A percentile compares a stretch with the other conserved stretches of the same genome.
phyloP scores from a whole-genome alignment of 2,797 vertebrate genomes.

The Clarias laeviceps region DNA sequence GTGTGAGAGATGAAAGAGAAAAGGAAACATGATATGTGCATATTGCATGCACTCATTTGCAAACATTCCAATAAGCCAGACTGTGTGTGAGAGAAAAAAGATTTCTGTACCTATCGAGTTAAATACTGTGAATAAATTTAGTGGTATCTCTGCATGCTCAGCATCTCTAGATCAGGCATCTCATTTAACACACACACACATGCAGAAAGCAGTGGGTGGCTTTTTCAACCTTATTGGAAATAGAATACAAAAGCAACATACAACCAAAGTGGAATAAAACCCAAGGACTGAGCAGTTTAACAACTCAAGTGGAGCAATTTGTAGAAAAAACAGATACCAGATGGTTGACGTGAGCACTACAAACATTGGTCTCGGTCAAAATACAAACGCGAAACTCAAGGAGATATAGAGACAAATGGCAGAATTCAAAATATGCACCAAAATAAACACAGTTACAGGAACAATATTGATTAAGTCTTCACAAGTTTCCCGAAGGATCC shows the following conservation, averaged over 20 bases:
- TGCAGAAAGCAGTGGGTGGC: neutral
- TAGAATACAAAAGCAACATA: neutral
- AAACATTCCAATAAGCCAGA: constrained; percentile 53
- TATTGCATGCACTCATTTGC: constrained; percentile 51
- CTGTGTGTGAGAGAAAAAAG: neutral
- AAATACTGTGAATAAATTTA: constrained; percentile 18
- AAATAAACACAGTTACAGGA: neutral
- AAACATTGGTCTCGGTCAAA: neutral
- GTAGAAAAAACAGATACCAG: neutral
- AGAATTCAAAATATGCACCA: neutral
- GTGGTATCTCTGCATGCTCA: constrained; percentile 5
- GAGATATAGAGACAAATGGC: neutral
- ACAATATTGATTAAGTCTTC: neutral
- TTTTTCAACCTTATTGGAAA: neutral
- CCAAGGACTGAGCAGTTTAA: neutral
- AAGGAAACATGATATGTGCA: constrained; percentile 41
- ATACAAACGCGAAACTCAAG: neutral
- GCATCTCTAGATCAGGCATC: constrained; percentile 10
- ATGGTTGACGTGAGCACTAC: neutral
- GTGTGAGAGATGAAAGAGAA: constrained; percentile 36
- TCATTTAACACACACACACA: neutral
- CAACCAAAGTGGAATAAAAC: neutral
- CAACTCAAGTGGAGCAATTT: neutral
- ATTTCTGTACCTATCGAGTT: neutral
- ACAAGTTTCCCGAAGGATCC: neutral